phyloP scores from a whole-genome alignment of 2,797 vertebrate genomes.

The Clamator glandarius region DNA sequence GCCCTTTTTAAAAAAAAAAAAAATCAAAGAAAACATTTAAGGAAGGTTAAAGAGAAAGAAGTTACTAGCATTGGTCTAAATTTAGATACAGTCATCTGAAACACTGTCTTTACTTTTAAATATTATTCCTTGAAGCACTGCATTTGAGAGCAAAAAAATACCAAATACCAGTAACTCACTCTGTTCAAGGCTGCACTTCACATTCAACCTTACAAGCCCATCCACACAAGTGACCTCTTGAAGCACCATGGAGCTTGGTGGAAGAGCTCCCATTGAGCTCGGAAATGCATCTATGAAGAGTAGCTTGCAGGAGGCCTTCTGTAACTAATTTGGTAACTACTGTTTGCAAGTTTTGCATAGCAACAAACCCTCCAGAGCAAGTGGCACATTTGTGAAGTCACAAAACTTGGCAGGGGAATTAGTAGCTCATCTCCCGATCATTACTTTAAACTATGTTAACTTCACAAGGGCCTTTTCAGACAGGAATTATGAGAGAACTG shows the following conservation, averaged over 20 bases:
- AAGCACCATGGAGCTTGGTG: background rate
- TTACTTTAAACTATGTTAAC: background rate
- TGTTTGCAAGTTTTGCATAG: background rate
- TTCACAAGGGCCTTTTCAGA: background rate
- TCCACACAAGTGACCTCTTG: background rate
- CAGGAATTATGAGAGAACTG: background rate
- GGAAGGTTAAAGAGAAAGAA: background rate
- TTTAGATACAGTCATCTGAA: background rate
- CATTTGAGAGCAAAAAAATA: background rate
- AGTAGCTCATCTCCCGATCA: background rate
- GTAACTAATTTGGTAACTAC: background rate
- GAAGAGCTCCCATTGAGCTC: background rate
- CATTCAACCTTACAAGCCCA: background rate
- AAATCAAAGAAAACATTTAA: background rate
- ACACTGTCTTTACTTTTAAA: background rate
- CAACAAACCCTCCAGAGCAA: background rate
- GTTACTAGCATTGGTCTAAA: background rate
- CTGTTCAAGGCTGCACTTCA: background rate
- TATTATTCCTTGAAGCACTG: background rate
- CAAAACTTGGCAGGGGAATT: background rate
- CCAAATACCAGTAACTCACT: background rate
- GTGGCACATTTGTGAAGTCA: background rate
- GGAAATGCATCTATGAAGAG: background rate
- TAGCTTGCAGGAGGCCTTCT: background rate
- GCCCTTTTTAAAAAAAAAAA: no score